These are phyloP conservation scores for Drosophila parabipectinata DNA, from an alignment of 1,140 invertebrate genomes.

Conservation along the genomic window DNA sequence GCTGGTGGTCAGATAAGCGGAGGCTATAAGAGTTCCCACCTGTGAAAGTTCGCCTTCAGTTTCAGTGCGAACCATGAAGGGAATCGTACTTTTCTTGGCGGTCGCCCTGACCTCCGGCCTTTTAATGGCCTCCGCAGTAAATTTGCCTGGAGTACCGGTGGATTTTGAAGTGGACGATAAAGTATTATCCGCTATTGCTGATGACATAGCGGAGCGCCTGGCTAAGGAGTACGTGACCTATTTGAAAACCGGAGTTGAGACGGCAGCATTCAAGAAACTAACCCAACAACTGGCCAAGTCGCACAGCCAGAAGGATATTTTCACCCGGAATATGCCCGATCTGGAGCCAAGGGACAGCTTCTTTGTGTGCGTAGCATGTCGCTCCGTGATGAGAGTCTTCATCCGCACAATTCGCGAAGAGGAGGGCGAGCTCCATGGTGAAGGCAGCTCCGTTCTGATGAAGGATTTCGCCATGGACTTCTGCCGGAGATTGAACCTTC, in stretches of 20 bases:
- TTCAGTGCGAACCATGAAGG: slow-evolving; percentile 51
- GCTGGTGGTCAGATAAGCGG: slow-evolving; percentile 28
- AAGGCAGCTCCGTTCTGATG: slow-evolving; percentile 40
- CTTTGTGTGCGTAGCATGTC: slow-evolving; percentile 85
- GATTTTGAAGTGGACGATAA: slow-evolving; percentile 61
- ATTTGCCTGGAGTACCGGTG: slow-evolving; percentile 67
- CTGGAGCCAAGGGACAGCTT: slow-evolving; percentile 61
- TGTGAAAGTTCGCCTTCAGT: slow-evolving; percentile 26
- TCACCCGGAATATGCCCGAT: slow-evolving; percentile 64
- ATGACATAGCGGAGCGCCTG: slow-evolving; percentile 64
- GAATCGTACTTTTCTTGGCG: slow-evolving; percentile 35
- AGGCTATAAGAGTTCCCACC: slow-evolving; percentile 59
- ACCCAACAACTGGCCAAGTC: slow-evolving; percentile 64
- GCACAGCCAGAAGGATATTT: slow-evolving; percentile 75
- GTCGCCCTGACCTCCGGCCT: slow-evolving; percentile 28
- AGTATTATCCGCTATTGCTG: slow-evolving; percentile 65
- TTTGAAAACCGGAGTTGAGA: slow-evolving; percentile 68
- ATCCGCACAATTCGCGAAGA: slow-evolving; percentile 78
- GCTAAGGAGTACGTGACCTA: slow-evolving; percentile 65
- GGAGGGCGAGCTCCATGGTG: slow-evolving; percentile 61
- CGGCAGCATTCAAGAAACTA: slow-evolving; percentile 50
- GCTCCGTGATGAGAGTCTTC: slow-evolving; percentile 83
- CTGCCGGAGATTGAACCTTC: slow-evolving; percentile 85
- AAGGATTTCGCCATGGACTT: slow-evolving; percentile 84
- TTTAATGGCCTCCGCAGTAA: slow-evolving; percentile 47